phyloP scores from a whole-genome alignment of 2,113 vertebrate genomes.

The Pedionomus torquatus region DNA sequence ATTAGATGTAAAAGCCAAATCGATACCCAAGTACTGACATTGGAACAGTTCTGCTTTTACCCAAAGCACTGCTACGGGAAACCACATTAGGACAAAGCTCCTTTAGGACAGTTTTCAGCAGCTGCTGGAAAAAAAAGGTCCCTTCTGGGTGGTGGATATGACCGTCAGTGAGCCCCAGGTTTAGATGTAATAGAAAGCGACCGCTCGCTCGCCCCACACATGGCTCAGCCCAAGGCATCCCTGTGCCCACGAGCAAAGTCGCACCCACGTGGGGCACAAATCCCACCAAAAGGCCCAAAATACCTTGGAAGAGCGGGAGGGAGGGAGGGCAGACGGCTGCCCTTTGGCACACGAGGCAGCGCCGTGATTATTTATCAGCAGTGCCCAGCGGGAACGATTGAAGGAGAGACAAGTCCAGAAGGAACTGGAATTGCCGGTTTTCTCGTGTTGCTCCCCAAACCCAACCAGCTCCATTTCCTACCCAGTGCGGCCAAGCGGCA shows the following conservation, averaged over 20 bases:
- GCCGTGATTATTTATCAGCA: not conserved
- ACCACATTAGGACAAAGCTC: not conserved
- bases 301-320: rapidly evolving
- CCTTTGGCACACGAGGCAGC: not conserved
- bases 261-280: rapidly evolving
- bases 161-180: rapidly evolving
- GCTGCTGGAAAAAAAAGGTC: not conserved
- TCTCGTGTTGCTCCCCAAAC: not conserved
- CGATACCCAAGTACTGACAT: not conserved
- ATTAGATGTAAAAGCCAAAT: not conserved
- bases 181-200: not conserved
- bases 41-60: not conserved
- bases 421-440: conserved; percentile 60
- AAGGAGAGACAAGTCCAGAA: conserved; percentile 27
- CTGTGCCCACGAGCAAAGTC: rapidly evolving
- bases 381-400: not conserved
- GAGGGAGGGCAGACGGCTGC: not conserved
- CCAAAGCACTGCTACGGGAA: not conserved
- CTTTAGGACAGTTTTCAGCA: not conserved
- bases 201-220: rapidly evolving
- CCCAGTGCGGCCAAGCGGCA: rapidly evolving
- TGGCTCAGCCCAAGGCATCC: not conserved
- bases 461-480: not conserved
- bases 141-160: not conserved
- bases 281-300: not conserved